Evolutionary conservation across 2,888 invertebrate genomes (phyloP).

Genomic region (Pollenia angustigena): DNA sequence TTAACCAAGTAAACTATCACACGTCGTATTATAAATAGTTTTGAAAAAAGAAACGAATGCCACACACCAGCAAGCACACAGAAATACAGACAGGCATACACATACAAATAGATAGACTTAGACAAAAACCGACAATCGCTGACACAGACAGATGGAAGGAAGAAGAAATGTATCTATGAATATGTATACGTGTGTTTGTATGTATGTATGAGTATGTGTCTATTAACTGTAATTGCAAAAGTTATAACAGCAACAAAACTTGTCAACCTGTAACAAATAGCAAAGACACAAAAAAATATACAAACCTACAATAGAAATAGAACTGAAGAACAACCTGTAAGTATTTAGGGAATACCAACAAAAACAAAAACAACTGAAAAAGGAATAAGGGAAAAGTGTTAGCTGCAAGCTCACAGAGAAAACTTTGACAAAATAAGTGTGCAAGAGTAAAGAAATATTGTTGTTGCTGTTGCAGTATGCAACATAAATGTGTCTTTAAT

Average conservation of each 20-base stretch:
- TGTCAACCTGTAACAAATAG: constrained; percentile 73
- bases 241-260: constrained; percentile 57
- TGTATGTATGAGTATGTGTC: neutral
- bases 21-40: constrained; percentile 29
- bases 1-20: neutral
- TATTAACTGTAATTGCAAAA: constrained; percentile 49
- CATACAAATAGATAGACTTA: constrained; percentile 24
- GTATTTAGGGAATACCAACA: constrained; percentile 68
- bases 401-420: constrained; percentile 66
- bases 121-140: constrained; percentile 30
- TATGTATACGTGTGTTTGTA: constrained; percentile 6
- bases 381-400: constrained; percentile 32
- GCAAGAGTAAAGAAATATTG: constrained; percentile 53
- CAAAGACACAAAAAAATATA: constrained; percentile 21
- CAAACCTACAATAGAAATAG: constrained; percentile 72
- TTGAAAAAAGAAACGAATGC: constrained; percentile 45
- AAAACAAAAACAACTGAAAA: constrained; percentile 72
- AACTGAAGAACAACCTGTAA: constrained; percentile 75
- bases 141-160: constrained; percentile 31
- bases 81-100: constrained; percentile 30
- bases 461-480: constrained; percentile 45
- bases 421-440: constrained; percentile 58
- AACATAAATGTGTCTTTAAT: constrained; percentile 71
- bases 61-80: constrained; percentile 59
- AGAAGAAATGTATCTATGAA: constrained; percentile 46